These are phyloP conservation scores for Drosophila birchii DNA, from an alignment of 2,888 invertebrate genomes.

Conservation along the genomic window DNA sequence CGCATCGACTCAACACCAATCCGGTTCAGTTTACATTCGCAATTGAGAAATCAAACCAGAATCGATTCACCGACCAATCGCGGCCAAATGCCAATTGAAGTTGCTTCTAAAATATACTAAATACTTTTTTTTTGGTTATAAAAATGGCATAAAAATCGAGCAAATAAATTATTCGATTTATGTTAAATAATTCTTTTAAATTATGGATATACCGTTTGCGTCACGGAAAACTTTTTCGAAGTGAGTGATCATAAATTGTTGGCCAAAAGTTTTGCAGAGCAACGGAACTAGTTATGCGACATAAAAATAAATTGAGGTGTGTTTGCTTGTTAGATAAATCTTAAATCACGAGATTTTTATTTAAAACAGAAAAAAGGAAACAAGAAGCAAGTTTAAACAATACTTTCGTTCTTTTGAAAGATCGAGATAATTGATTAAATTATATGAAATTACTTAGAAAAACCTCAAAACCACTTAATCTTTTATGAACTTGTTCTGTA, in stretches of 20 bases:
- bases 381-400: neutral
- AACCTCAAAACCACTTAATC: neutral
- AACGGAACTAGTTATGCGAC: conserved; percentile 25
- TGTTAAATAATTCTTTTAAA: conserved; percentile 36
- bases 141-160: conserved; percentile 10
- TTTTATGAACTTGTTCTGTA: conserved; percentile 8
- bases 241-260: conserved; percentile 26
- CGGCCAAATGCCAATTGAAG: conserved; percentile 33
- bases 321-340: conserved; percentile 1
- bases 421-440: neutral
- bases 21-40: conserved; percentile 52
- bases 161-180: conserved; percentile 39
- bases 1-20: conserved; percentile 28
- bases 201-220: conserved; percentile 38
- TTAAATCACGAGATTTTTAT: conserved; percentile 3
- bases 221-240: conserved; percentile 36
- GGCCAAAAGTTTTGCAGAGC: conserved; percentile 22
- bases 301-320: conserved; percentile 13
- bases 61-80: conserved; percentile 13
- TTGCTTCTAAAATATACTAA: conserved; percentile 16
- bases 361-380: neutral
- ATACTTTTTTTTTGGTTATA: conserved; percentile 3
- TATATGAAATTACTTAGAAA: neutral
- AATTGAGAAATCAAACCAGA: conserved; percentile 44
- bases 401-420: neutral